These are phyloP conservation scores for Crypturellus undulatus DNA, from an alignment of 2,113 vertebrate species.

Conservation along the genomic window DNA sequence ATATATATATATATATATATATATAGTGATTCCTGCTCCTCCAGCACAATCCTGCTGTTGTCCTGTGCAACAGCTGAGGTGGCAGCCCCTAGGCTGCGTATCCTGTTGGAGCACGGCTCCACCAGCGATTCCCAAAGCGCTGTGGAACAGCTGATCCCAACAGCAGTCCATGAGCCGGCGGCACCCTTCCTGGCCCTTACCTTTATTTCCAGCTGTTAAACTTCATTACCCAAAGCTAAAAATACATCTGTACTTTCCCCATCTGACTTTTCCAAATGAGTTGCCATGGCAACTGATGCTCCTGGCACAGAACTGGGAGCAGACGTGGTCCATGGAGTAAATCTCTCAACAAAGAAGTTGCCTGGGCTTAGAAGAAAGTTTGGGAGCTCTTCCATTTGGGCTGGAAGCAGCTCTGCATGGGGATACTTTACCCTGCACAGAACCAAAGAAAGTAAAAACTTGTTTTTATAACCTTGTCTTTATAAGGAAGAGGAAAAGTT, in stretches of 20 bases:
- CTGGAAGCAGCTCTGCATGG: neutral
- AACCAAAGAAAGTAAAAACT: neutral
- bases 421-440: neutral
- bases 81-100: neutral
- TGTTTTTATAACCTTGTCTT: neutral
- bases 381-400: neutral
- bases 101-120: neutral
- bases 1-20: neutral
- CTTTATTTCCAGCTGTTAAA: constrained; percentile 49
- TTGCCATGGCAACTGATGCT: constrained; percentile 58
- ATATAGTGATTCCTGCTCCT: neutral
- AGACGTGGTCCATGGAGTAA: neutral
- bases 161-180: accelerated
- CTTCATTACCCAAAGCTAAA: constrained; percentile 57
- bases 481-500: neutral
- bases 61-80: neutral
- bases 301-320: neutral
- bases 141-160: neutral
- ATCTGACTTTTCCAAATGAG: constrained; percentile 32
- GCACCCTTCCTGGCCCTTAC: neutral
- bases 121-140: neutral
- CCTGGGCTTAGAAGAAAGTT: neutral
- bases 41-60: accelerated
- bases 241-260: constrained; percentile 55
- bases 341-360: neutral